Percentiles rank a stretch among this genome's conserved stretches.
These are phyloP conservation scores for Blomia tropicalis DNA, from an alignment of 2,888 invertebrate species.

Conservation along the genomic window DNA sequence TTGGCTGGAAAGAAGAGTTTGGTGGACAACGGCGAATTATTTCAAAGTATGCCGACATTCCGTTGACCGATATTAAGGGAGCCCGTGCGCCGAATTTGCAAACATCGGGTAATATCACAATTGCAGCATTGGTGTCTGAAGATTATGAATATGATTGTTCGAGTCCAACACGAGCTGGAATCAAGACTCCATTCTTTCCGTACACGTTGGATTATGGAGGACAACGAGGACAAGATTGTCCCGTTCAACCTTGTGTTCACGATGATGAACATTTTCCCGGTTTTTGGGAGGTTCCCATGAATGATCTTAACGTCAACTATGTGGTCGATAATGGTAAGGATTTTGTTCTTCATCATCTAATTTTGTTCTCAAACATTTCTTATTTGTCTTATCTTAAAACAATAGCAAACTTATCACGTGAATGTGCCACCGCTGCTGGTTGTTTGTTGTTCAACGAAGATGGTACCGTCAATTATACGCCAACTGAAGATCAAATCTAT, in stretches of 20 bases:
- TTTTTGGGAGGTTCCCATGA: conserved; percentile 51
- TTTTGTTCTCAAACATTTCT: neutral
- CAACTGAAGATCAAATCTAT: conserved; percentile 14
- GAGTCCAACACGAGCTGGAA: conserved; percentile 34
- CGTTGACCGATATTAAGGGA: conserved; percentile 10
- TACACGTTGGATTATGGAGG: conserved; percentile 45
- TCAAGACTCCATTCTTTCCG: conserved; percentile 46
- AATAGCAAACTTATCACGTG: conserved; percentile 4
- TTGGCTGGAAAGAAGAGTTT: conserved; percentile 44
- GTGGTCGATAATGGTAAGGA: neutral
- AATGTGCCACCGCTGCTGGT: neutral
- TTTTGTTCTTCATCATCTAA: neutral
- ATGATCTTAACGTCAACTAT: conserved; percentile 33
- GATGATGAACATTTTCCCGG: conserved; percentile 42
- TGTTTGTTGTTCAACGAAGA: conserved; percentile 10
- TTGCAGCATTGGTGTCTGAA: conserved; percentile 12
- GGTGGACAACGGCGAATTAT: conserved; percentile 44
- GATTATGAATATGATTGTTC: conserved; percentile 22
- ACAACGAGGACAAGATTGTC: conserved; percentile 39
- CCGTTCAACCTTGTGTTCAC: conserved; percentile 43
- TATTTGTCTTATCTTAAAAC: neutral
- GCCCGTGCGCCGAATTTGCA: conserved; percentile 23
- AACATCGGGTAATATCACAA: conserved; percentile 21
- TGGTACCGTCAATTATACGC: neutral
- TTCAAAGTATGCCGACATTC: conserved; percentile 23